Evolutionary conservation across 2,113 vertebrate genomes (phyloP).

Genomic region (Mormyrus iriodes): DNA sequence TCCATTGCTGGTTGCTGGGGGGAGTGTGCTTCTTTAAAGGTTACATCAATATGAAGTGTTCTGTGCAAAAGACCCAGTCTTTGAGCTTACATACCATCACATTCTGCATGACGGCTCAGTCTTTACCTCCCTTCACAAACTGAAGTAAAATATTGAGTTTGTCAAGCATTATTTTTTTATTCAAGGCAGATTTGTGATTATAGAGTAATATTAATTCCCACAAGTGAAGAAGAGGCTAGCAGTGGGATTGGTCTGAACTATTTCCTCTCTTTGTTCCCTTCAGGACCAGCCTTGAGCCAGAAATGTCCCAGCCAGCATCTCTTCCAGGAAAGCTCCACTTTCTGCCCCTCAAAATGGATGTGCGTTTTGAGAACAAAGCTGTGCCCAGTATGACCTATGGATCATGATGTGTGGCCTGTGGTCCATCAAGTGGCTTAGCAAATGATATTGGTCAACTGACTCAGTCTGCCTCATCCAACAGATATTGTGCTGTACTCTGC

Average conservation of each 20-base stretch:
- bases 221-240: not conserved
- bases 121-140: not conserved
- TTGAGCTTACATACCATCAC: not conserved
- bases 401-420: not conserved
- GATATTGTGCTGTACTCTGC: not conserved
- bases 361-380: not conserved
- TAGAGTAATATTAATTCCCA: not conserved
- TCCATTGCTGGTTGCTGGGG: not conserved
- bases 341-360: not conserved
- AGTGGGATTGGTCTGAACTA: constrained; percentile 38
- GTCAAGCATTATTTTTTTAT: not conserved
- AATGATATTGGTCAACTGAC: not conserved
- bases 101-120: not conserved
- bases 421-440: not conserved
- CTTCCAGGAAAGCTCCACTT: not conserved
- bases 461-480: not conserved
- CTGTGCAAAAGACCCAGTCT: not conserved
- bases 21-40: not conserved
- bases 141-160: not conserved
- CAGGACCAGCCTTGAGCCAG: not conserved
- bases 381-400: not conserved
- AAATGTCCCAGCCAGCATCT: not conserved
- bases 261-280: not conserved
- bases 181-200: not conserved
- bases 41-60: not conserved